Evolutionary conservation across 2,888 invertebrate genomes (phyloP).

Genomic region (Stomorhina lunata): DNA sequence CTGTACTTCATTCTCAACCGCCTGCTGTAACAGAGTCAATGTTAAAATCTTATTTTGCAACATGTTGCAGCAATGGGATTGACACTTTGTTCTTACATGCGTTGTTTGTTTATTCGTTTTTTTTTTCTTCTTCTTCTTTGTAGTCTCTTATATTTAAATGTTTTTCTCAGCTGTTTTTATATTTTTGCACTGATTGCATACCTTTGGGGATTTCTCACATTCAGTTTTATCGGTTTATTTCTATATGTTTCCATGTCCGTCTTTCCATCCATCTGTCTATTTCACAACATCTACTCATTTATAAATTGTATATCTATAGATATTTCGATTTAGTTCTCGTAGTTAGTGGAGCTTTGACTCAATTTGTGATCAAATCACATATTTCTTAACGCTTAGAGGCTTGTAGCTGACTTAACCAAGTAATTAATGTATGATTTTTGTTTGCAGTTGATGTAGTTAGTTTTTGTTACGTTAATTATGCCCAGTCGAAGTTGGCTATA

Average conservation of each 20-base stretch:
- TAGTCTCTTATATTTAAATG: constrained; percentile 48
- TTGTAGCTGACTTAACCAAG: constrained; percentile 54
- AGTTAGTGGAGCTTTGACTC: constrained; percentile 52
- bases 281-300: constrained; percentile 12
- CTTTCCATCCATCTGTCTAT: constrained; percentile 33
- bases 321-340: constrained; percentile 20
- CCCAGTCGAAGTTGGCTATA: constrained; percentile 16
- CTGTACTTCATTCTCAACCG: constrained; percentile 22
- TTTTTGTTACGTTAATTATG: not conserved
- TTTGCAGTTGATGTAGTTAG: constrained; percentile 5
- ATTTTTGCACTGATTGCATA: constrained; percentile 59
- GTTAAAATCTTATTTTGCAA: constrained; percentile 59
- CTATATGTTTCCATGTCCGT: constrained; percentile 10
- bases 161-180: constrained; percentile 23
- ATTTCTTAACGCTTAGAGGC: constrained; percentile 63
- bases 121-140: not conserved
- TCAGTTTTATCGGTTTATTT: constrained; percentile 54
- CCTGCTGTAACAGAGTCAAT: constrained; percentile 53
- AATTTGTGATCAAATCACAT: constrained; percentile 61
- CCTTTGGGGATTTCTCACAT: constrained; percentile 66
- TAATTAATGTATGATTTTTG: constrained; percentile 63
- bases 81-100: constrained; percentile 65
- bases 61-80: constrained; percentile 66
- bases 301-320: constrained; percentile 12
- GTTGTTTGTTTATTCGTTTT: constrained; percentile 16